Conservation (phyloP, 2,797 vertebrate genomes). For the Centroberyx gerrardi region DNA sequence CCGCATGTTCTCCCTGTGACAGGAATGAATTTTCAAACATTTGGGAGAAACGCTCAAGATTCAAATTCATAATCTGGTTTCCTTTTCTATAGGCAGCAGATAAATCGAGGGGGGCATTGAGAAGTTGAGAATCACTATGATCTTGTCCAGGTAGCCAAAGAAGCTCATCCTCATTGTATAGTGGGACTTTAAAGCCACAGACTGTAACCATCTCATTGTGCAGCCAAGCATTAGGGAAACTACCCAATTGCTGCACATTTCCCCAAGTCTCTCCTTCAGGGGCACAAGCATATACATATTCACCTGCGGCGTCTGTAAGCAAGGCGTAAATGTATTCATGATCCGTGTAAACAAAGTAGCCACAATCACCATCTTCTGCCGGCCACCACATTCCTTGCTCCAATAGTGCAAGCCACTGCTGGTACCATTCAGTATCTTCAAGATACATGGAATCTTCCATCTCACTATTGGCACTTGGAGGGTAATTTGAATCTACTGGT, state of each 20-base stretch:
- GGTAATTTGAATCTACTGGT: slow-evolving; percentile 84
- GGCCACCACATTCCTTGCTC: slow-evolving; percentile 97
- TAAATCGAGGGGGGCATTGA: slow-evolving; percentile 93
- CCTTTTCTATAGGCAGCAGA: slow-evolving; percentile 91
- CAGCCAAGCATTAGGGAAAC: slow-evolving; percentile 83
- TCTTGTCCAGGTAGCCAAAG: slow-evolving; percentile 91
- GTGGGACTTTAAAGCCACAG: slow-evolving; percentile 94
- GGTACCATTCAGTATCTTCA: slow-evolving; percentile 90
- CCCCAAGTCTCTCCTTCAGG: slow-evolving; percentile 87
- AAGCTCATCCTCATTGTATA: slow-evolving; percentile 91
- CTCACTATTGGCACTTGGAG: slow-evolving; percentile 79
- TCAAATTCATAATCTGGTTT: slow-evolving; percentile 92
- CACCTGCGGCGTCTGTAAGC: slow-evolving; percentile 93
- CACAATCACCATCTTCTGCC: slow-evolving; percentile 94
- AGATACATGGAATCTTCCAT: slow-evolving; percentile 85
- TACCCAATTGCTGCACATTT: slow-evolving; percentile 78
- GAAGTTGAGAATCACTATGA: slow-evolving; percentile 80
- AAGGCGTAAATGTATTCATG: slow-evolving; percentile 94
- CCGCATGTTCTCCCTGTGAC: slow-evolving; percentile 84
- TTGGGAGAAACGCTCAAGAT: slow-evolving; percentile 92
- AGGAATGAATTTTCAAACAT: slow-evolving; percentile 93
- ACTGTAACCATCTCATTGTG: slow-evolving; percentile 88
- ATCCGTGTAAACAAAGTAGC: slow-evolving; percentile 96
- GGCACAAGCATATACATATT: slow-evolving; percentile 93
- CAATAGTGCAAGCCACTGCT: slow-evolving; percentile 93